Conservation (phyloP, 1,140 invertebrate species). For the Penaeus indicus region DNA sequence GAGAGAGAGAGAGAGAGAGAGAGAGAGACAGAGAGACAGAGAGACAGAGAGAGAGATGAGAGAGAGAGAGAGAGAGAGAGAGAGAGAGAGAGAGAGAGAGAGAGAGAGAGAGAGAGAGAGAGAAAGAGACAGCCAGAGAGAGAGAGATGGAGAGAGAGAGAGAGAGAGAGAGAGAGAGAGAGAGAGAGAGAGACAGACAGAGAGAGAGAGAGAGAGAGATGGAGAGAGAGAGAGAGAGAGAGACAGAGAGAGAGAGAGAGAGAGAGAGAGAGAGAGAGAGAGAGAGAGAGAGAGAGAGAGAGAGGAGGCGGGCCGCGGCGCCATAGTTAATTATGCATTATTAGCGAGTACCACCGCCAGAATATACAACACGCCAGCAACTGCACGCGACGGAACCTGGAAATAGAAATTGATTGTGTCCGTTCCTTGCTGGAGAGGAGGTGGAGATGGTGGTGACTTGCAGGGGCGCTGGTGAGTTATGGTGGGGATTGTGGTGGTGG, state of each 20-base stretch:
- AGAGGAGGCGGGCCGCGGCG: constrained; percentile 25
- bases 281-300: constrained; percentile 37
- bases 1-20: background rate
- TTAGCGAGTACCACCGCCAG: constrained; percentile 16
- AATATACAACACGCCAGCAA: background rate
- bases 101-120: background rate
- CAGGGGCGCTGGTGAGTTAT: no score
- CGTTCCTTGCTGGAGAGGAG: no score
- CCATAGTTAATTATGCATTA: constrained; percentile 40
- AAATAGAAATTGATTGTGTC: no score
- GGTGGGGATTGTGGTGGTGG: no score
- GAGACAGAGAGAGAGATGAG: no score
- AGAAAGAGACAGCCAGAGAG: background rate
- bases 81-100: background rate
- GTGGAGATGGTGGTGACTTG: no score
- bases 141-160: background rate
- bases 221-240: constrained; percentile 12
- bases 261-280: background rate
- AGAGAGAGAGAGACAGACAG: background rate
- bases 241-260: constrained; percentile 15
- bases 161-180: background rate
- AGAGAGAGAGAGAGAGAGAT: constrained; percentile 29
- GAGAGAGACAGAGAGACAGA: no score
- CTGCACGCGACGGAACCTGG: no score
- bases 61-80: background rate